Base-by-base conservation (phyloP, 2,113 vertebrate species). In the Oryzias javanicus region DNA sequence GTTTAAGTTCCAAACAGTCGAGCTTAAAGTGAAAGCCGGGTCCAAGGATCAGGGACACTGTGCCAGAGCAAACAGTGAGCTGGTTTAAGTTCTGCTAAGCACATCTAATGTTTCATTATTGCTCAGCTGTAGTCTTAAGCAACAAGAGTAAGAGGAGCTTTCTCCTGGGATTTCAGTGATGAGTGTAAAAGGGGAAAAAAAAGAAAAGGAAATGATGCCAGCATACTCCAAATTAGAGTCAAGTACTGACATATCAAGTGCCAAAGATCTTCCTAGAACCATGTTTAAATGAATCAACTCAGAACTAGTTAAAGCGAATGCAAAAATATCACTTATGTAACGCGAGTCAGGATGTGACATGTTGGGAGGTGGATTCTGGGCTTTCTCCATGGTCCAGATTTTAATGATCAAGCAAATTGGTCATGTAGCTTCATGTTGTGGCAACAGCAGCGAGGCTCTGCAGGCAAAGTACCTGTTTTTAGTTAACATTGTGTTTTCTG, bases 61-160 rank as follows among this genome's bases (percentile, higher is more conserved):
- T 18, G 41, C 45, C 49, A 42, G 20, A 14, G 60, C 42, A 60
- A 70, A 54, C 29, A 51, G 25, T 42, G 16, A 24, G 42, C 54
- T 67, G 46, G 1, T 14, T 45, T 18, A 14, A 22, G 53, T 61
- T 12, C 10, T 45, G 58, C 41, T 41, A 66, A 55, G 27, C 63
- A 67, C 3, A 1, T 75, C 67, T 81, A 27, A 67, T 14, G 70
- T 83, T 82, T 61, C 64, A 25, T 46, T 59, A 76, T 78, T 70
- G 82, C 67, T 83, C 60, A 72, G 60, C 49, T 19, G 49, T 40
- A 70, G 71, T 78, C 67, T 82, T 77, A 65, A 76, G 75, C 74
- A 78, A 82, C 55, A 55, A 25, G 51, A 64, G 68, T 78, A 86
- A 84, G 66, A 8, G 56, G 64, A 88, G 63, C 51, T 45, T 49